A percentile compares a stretch with the other conserved stretches of the same genome.
These are phyloP conservation scores for Hipposideros armiger DNA, from an alignment of 2,113 vertebrate species.

Conservation along the genomic window DNA sequence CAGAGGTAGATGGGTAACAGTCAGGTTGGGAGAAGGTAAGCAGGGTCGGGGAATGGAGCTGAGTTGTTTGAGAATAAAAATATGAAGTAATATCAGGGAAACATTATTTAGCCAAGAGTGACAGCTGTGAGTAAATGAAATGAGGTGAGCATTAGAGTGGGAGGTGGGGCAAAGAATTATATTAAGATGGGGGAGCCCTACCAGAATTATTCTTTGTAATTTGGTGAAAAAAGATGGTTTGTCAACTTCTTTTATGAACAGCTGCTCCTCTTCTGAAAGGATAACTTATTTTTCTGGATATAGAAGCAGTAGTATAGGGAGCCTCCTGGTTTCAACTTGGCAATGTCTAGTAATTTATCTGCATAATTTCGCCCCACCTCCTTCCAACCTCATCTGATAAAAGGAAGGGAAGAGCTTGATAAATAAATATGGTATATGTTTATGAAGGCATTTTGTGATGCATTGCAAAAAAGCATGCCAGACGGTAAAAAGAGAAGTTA, in stretches of 20 bases:
- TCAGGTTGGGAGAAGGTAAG: neutral
- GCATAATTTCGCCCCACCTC: neutral
- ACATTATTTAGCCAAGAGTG: neutral
- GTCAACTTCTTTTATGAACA: neutral
- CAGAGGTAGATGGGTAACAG: neutral
- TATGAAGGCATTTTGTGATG: constrained; percentile 42
- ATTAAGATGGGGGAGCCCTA: neutral
- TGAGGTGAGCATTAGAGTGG: neutral
- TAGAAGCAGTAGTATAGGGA: neutral
- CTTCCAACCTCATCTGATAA: constrained; percentile 20
- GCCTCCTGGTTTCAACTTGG: neutral
- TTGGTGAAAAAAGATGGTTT: neutral
- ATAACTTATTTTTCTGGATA: constrained; percentile 13
- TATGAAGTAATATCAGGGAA: neutral
- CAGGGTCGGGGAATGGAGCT: neutral
- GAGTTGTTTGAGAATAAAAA: neutral
- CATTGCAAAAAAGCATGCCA: neutral
- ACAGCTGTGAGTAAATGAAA: neutral
- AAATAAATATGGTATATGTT: constrained; percentile 39
- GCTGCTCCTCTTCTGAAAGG: neutral
- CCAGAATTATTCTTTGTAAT: constrained; percentile 4
- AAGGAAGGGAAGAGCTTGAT: neutral
- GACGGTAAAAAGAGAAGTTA: constrained; percentile 42
- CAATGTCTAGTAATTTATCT: neutral
- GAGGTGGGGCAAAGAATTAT: neutral